Conservation (phyloP, 2,797 vertebrate genomes). For the Melanotaenia maccullochi region DNA sequence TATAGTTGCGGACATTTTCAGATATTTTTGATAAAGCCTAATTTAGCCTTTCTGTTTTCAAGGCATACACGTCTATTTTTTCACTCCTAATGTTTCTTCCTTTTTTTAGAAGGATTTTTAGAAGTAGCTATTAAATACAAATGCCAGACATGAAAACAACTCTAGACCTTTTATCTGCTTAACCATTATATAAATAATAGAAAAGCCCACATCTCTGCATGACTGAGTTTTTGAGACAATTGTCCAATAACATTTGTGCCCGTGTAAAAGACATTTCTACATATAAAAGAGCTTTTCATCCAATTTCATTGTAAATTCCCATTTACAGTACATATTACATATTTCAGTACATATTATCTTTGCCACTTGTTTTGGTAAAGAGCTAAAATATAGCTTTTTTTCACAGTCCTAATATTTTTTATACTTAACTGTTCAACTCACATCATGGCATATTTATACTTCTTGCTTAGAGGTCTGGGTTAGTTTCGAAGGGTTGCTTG, state of each 20-base stretch:
- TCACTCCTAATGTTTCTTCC: background rate
- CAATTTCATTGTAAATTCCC: background rate
- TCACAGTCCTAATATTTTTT: background rate
- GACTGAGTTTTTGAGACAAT: background rate
- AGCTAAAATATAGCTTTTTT: background rate
- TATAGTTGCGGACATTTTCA: too few relatives aligned
- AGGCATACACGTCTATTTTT: too few relatives aligned
- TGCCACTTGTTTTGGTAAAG: background rate
- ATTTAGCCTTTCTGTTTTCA: too few relatives aligned
- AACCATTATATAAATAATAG: background rate
- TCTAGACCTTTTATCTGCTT: background rate
- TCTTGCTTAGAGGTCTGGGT: conserved; percentile 42
- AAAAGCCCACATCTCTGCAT: background rate
- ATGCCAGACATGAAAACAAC: background rate
- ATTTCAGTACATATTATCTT: background rate
- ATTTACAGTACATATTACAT: background rate
- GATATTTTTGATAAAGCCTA: too few relatives aligned
- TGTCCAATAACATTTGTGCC: background rate
- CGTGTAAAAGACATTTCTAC: background rate
- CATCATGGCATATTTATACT: background rate
- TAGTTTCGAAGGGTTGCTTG: conserved; percentile 44
- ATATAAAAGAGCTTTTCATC: background rate
- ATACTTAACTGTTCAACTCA: background rate
- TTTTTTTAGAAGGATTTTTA: background rate
- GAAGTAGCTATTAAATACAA: background rate